These are phyloP conservation scores for Neuroscelio doddi DNA, from an alignment of 2,888 invertebrate species.

Conservation along the genomic window DNA sequence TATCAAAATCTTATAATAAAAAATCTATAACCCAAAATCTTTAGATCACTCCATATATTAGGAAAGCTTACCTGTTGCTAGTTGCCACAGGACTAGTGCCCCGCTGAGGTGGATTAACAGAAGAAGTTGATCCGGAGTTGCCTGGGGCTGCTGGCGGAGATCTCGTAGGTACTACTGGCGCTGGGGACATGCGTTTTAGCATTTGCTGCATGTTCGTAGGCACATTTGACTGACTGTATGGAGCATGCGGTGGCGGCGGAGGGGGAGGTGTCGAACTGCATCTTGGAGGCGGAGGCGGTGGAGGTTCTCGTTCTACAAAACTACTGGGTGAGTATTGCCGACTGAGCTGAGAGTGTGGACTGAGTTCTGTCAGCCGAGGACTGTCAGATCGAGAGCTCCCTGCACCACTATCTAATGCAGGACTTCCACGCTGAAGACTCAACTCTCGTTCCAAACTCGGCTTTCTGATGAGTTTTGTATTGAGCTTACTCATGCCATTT, in stretches of 20 bases:
- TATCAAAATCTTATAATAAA: no score
- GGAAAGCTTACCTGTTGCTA: conserved; percentile 50
- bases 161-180: conserved; percentile 79
- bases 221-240: conserved; percentile 74
- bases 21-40: no score
- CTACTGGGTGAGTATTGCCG: conserved; percentile 83
- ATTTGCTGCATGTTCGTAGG: conserved; percentile 81
- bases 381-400: conserved; percentile 93
- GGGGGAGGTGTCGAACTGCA: conserved; percentile 81
- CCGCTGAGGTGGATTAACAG: conserved; percentile 75
- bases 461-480: conserved; percentile 86
- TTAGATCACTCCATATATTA: no score
- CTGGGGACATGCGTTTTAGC: conserved; percentile 85
- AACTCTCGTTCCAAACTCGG: conserved; percentile 91
- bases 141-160: conserved; percentile 78
- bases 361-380: conserved; percentile 80
- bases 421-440: conserved; percentile 84
- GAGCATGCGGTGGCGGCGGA: conserved; percentile 75
- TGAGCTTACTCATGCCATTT: conserved; percentile 74
- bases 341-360: conserved; percentile 79
- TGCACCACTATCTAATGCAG: conserved; percentile 90
- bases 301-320: conserved; percentile 74
- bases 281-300: conserved; percentile 83
- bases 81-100: conserved; percentile 83
- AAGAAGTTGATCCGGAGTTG: conserved; percentile 61